These are phyloP conservation scores for Drosophila glabriapex DNA, from an alignment of 2,888 invertebrate species.

Conservation along the genomic window DNA sequence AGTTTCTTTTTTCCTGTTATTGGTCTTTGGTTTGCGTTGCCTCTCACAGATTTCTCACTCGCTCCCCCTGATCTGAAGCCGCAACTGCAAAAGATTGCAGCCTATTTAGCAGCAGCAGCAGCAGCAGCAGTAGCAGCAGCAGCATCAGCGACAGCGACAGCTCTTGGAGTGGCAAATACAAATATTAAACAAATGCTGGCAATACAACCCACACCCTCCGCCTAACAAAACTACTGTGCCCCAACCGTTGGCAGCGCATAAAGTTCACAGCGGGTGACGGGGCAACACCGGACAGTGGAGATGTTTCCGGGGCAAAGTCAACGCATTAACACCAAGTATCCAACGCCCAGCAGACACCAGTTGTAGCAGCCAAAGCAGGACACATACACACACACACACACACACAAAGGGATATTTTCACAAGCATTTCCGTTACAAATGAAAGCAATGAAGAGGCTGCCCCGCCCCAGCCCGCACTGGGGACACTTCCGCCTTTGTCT, in stretches of 20 bases:
- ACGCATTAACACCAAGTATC: slow-evolving; percentile 69
- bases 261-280: slow-evolving; percentile 66
- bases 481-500: slow-evolving; percentile 76
- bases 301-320: slow-evolving; percentile 71
- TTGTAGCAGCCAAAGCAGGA: slow-evolving; percentile 25
- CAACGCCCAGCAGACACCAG: neutral
- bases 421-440: slow-evolving; percentile 80
- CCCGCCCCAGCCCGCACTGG: slow-evolving; percentile 30
- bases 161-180: slow-evolving; percentile 43
- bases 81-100: slow-evolving; percentile 50
- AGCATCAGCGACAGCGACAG: slow-evolving; percentile 11
- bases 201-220: too few relatives aligned
- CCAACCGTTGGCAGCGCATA: slow-evolving; percentile 48
- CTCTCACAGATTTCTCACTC: neutral
- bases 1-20: neutral
- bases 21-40: neutral
- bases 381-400: slow-evolving; percentile 14
- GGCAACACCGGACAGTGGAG: slow-evolving; percentile 62
- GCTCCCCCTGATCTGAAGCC: neutral
- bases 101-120: slow-evolving; percentile 31
- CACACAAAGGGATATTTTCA: slow-evolving; percentile 71
- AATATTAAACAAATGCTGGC: slow-evolving; percentile 35
- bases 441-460: slow-evolving; percentile 69
- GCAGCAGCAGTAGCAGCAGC: neutral
- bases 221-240: neutral